These are phyloP conservation scores for Octodon degus DNA, from an alignment of 2,113 vertebrate genomes.

Conservation along the genomic window DNA sequence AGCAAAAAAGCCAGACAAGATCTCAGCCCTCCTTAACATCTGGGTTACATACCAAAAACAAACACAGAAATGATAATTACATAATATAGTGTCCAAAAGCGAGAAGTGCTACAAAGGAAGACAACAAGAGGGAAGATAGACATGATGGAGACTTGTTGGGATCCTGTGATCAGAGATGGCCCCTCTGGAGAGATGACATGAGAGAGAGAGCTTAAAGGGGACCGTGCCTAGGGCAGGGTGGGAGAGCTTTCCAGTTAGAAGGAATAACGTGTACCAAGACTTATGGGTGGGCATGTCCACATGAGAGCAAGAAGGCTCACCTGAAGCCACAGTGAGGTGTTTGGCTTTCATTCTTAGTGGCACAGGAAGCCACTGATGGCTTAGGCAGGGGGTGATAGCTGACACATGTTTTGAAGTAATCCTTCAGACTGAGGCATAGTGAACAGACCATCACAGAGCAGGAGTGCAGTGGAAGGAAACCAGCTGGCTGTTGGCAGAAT, in stretches of 20 bases:
- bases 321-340: not conserved
- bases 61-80: not conserved
- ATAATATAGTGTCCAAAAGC: not conserved
- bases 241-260: not conserved
- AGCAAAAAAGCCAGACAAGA: not conserved
- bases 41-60: not conserved
- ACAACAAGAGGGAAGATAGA: not conserved
- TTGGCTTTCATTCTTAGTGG: constrained; percentile 12
- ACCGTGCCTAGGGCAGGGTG: not conserved
- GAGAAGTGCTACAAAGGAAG: not conserved
- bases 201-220: not conserved
- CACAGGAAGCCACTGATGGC: no score
- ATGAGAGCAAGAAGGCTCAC: not conserved
- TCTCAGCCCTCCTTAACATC: not conserved
- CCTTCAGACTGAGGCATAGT: not conserved
- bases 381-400: no score
- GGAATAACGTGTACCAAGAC: not conserved
- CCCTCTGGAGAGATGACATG: not conserved
- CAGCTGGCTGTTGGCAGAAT: not conserved
- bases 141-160: not conserved
- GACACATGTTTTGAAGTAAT: not conserved
- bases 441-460: not conserved
- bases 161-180: not conserved
- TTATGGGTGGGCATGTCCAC: not conserved
- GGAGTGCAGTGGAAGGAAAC: not conserved